These are phyloP conservation scores for Nematolebias whitei DNA, from an alignment of 2,113 vertebrate species.

Conservation along the genomic window DNA sequence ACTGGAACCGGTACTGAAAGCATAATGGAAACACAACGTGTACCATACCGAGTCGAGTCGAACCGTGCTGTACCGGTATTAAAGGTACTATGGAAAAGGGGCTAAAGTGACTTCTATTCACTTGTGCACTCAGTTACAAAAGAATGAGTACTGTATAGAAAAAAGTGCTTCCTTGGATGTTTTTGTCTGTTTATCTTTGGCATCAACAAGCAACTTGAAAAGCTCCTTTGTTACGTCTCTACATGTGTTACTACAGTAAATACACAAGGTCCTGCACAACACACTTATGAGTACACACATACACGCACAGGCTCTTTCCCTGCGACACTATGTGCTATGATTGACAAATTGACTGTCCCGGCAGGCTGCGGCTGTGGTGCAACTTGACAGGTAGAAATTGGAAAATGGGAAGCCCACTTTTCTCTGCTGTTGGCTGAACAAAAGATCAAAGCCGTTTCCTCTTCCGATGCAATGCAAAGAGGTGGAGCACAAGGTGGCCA, in stretches of 20 bases:
- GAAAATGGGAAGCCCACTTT: constrained; percentile 76
- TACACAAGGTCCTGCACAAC: constrained; percentile 19
- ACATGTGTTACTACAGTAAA: constrained; percentile 33
- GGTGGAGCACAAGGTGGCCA: constrained; percentile 67
- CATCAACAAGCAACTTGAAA: constrained; percentile 33
- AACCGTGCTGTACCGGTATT: too few relatives aligned
- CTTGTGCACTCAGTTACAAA: constrained; percentile 27
- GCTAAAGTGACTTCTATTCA: constrained; percentile 45
- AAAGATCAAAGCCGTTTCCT: constrained; percentile 73
- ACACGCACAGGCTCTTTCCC: constrained; percentile 17
- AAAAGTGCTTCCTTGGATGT: constrained; percentile 31
- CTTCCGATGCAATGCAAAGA: constrained; percentile 50
- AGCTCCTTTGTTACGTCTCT: constrained; percentile 42
- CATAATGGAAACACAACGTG: too few relatives aligned
- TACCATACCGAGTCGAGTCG: too few relatives aligned
- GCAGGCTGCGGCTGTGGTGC: constrained; percentile 48
- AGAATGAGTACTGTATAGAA: constrained; percentile 23
- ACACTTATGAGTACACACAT: neutral
- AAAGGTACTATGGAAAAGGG: too few relatives aligned
- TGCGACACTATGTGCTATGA: constrained; percentile 56
- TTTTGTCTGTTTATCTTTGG: constrained; percentile 46
- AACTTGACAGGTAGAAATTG: constrained; percentile 81
- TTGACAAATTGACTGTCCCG: constrained; percentile 76
- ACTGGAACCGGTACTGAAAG: too few relatives aligned
- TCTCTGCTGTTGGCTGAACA: constrained; percentile 67